Conservation (phyloP, 2,113 vertebrate species). For the Mixornis gularis region DNA sequence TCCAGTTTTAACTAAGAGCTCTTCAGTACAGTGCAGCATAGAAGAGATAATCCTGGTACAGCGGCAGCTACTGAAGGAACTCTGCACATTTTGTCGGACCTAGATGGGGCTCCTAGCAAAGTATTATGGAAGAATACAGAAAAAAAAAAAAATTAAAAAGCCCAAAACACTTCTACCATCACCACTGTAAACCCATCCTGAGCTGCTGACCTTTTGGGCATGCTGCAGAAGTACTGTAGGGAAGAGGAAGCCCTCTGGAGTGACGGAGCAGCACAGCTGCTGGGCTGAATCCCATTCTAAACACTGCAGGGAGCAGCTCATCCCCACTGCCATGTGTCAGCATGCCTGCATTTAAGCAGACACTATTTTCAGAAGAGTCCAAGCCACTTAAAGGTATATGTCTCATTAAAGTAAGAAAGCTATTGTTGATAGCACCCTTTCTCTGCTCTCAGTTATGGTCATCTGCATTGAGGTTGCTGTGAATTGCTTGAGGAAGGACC, state of each 20-base stretch:
- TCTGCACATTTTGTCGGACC: neutral
- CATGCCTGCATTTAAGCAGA: neutral
- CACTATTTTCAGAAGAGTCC: neutral
- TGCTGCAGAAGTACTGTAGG: neutral
- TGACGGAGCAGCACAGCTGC: rapidly evolving
- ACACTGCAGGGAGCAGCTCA: neutral
- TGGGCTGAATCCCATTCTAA: neutral
- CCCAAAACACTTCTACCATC: rapidly evolving
- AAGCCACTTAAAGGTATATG: neutral
- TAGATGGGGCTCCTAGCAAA: neutral
- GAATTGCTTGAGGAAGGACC: neutral
- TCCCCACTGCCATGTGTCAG: rapidly evolving
- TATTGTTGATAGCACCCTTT: neutral
- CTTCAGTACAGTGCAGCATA: neutral
- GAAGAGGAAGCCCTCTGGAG: neutral
- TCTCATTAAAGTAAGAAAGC: neutral
- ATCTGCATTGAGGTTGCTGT: neutral
- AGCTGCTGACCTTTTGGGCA: neutral
- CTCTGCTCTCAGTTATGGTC: neutral
- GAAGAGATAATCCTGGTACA: neutral
- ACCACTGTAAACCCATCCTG: rapidly evolving
- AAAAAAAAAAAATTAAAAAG: neutral
- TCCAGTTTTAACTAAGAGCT: neutral
- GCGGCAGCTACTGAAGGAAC: neutral
- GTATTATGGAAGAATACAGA: neutral